Conservation (phyloP, 2,113 vertebrate species). For the Nematolebias whitei region DNA sequence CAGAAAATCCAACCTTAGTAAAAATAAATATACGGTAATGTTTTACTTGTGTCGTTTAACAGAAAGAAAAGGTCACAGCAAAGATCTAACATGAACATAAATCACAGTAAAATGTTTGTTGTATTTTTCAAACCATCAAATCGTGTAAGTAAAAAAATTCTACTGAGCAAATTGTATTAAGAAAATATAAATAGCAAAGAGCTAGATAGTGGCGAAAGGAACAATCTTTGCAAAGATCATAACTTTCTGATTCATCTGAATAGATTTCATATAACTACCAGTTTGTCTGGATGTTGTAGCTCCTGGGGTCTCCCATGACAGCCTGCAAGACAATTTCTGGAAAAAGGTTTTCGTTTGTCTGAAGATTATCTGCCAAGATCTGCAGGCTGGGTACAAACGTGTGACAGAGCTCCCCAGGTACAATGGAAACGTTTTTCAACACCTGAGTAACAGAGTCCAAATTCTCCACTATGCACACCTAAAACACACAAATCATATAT, state of each 20-base stretch:
- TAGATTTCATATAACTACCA: constrained; percentile 62
- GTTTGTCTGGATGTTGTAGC: constrained; percentile 57
- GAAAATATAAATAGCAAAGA: not conserved
- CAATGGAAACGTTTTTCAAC: constrained; percentile 38
- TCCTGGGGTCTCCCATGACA: constrained; percentile 72
- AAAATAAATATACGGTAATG: too few species aligned
- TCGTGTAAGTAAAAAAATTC: not conserved
- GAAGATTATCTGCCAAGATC: constrained; percentile 43
- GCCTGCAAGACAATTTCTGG: constrained; percentile 57
- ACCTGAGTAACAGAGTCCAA: constrained; percentile 41
- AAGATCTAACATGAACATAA: too few species aligned
- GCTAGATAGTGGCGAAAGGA: not conserved
- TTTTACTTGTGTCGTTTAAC: too few species aligned
- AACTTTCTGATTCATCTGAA: not conserved
- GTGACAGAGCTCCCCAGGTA: constrained; percentile 69
- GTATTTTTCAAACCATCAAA: not conserved
- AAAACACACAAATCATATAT: constrained; percentile 27
- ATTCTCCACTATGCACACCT: constrained; percentile 76
- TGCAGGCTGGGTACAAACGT: constrained; percentile 54
- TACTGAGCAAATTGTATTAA: too few species aligned
- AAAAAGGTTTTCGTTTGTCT: constrained; percentile 43
- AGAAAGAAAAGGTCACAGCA: too few species aligned
- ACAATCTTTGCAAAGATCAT: not conserved
- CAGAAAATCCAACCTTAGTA: not conserved
- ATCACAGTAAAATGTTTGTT: too few species aligned